Evolutionary conservation across 2,113 vertebrate genomes (phyloP).

Genomic region (Labeo rohita): DNA sequence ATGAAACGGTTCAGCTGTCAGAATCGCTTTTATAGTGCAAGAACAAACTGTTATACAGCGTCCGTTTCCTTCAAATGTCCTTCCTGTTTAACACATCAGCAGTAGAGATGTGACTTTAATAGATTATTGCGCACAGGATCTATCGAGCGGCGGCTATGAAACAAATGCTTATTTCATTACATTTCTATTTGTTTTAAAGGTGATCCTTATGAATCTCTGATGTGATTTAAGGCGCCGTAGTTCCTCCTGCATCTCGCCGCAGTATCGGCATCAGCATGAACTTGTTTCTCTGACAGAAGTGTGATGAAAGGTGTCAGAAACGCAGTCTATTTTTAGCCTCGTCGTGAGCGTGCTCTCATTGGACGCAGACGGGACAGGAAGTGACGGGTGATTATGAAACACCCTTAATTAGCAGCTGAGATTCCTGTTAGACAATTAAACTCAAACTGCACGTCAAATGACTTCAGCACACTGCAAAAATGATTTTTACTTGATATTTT

Average conservation of each 20-base stretch:
- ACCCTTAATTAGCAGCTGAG: conserved; percentile 65
- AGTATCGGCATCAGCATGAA: background rate
- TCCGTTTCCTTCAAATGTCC: too few species aligned
- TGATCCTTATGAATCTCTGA: background rate
- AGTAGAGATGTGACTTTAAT: too few species aligned
- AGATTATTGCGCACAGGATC: too few species aligned
- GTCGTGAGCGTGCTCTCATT: conserved; percentile 57
- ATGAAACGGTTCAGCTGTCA: too few species aligned
- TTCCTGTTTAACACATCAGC: background rate
- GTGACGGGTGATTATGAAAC: conserved; percentile 67
- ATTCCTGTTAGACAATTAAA: conserved; percentile 58
- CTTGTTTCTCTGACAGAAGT: conserved; percentile 61
- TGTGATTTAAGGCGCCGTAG: background rate
- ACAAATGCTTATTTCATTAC: background rate
- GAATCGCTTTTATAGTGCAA: too few species aligned
- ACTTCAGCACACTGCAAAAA: background rate
- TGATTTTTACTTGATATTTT: background rate
- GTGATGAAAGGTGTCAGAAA: conserved; percentile 65
- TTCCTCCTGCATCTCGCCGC: background rate
- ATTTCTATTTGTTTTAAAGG: background rate
- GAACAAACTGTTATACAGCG: too few species aligned
- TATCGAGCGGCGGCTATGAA: too few species aligned
- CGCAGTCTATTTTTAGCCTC: conserved; percentile 70
- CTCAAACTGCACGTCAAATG: background rate
- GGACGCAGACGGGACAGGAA: conserved; percentile 35